Base-by-base conservation (phyloP, 2,888 invertebrate genomes). In the Spodoptera littoralis region DNA sequence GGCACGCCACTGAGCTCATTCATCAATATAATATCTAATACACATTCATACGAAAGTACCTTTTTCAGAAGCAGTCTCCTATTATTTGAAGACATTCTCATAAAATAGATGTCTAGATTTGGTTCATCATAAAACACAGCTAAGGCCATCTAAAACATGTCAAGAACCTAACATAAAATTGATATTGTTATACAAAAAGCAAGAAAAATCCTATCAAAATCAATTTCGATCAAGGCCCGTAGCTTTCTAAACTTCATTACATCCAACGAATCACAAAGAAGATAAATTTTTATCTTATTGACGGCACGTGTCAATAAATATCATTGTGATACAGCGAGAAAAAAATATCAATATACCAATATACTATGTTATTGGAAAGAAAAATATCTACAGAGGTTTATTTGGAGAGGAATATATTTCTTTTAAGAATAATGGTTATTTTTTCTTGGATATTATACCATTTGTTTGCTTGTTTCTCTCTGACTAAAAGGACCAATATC, bases 201-300 rank as follows among this genome's bases (percentile, higher is more conserved):
- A 36, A 36, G 36, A 36, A 36, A 36, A 36, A 36, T 6, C 36
- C 36, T 51, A 44, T 11, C 4, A 44, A 66, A 66, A 55, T 52
- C 45, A 36, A 53, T 56, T 56, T 60, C 30, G 12, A 45, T 24
- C 24, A 46, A 41, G 51, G 24, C 42, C 45, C 42, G 24, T 44
- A 30, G 11, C 9, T 46, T 49, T 46, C 1, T 49, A 46, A 43
- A 55, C 42, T 53, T 44, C 27, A 50, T 44, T 46, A 48, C 22
- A 50, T 49, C 45, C 49, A 46, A 36, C n/a, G 49, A 52, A 36
- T 46, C 64, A 43, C 24, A 64, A 58, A 63, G 43, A 22, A 61
- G 24, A 54, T 54, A 56, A 12, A 65, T 57, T 47, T 52, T 45
- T 49, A 61, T 68, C 52, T 56, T 68, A 62, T 57, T 57, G 48